A percentile compares a stretch with the other conserved stretches of the same genome.
phyloP scores from a whole-genome alignment of 1,140 invertebrate genomes.

The Drosophila sp. region DNA sequence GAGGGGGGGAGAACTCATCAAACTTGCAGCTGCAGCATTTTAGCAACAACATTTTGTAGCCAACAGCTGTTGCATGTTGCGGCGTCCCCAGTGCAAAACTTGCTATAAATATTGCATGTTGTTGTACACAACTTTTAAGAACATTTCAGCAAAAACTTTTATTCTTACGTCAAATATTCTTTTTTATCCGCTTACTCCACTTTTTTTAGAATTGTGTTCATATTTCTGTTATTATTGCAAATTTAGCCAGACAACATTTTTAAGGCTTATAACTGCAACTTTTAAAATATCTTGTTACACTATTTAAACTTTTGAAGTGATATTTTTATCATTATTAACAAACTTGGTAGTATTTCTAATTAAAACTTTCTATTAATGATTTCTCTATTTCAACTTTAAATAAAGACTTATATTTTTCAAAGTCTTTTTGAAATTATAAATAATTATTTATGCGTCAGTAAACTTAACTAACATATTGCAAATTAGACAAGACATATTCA shows the following conservation, averaged over 20 bases:
- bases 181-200: background rate
- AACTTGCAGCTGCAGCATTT: slow-evolving; percentile 40
- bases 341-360: too few relatives aligned
- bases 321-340: too few relatives aligned
- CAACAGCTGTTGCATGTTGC: slow-evolving; percentile 43
- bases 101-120: slow-evolving; percentile 3
- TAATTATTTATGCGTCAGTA: too few relatives aligned
- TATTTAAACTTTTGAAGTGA: background rate
- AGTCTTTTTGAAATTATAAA: too few relatives aligned
- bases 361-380: too few relatives aligned
- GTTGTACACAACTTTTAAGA: background rate
- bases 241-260: too few relatives aligned
- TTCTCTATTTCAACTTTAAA: too few relatives aligned
- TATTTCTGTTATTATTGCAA: too few relatives aligned
- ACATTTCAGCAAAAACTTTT: background rate
- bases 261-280: too few relatives aligned
- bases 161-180: background rate
- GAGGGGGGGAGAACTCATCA: slow-evolving; percentile 9
- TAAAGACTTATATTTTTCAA: too few relatives aligned
- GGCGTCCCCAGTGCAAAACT: background rate
- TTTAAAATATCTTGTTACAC: slow-evolving; percentile 7
- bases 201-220: background rate
- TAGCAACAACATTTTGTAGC: slow-evolving; percentile 9
- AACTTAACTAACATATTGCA: too few relatives aligned
- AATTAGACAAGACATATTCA: too few relatives aligned